Conservation (phyloP, 2,888 invertebrate genomes). For the Heteromurus nitidus region DNA sequence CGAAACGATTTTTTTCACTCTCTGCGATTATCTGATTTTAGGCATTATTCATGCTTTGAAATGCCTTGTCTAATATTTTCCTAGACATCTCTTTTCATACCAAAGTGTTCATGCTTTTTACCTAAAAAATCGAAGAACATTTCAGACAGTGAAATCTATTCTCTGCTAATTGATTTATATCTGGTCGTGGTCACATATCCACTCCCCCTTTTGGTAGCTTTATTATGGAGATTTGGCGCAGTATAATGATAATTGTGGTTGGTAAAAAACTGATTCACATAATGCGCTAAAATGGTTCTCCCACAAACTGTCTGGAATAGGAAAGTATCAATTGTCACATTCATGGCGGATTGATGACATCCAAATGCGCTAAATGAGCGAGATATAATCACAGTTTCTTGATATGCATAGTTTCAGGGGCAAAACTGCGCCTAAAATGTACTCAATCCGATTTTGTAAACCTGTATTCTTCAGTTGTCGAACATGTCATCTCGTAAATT, state of each 20-base stretch:
- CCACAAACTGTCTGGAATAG: conserved; percentile 67
- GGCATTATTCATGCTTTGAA: conserved; percentile 4
- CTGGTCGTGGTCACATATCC: too few species aligned
- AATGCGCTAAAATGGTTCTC: too few species aligned
- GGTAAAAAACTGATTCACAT: too few species aligned
- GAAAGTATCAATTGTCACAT: conserved; percentile 68
- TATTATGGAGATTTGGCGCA: too few species aligned
- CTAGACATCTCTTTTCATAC: not conserved
- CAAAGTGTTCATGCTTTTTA: not conserved
- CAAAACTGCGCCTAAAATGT: not conserved
- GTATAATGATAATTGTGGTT: too few species aligned
- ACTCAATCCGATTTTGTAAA: not conserved
- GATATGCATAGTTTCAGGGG: not conserved
- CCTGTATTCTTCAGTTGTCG: not conserved
- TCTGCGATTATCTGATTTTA: conserved; percentile 35
- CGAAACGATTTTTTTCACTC: too few species aligned
- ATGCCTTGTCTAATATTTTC: conserved; percentile 1
- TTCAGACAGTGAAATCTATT: too few species aligned
- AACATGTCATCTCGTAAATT: not conserved
- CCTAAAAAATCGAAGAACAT: not conserved
- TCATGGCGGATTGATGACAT: conserved; percentile 71
- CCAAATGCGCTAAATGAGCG: conserved; percentile 71
- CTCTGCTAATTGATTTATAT: too few species aligned
- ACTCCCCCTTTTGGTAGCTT: too few species aligned
- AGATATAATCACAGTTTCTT: conserved; percentile 54